A percentile compares a stretch with the other conserved stretches of the same genome.
Evolutionary conservation across 2,888 invertebrate genomes (phyloP).

Genomic region (Furcula furcula): DNA sequence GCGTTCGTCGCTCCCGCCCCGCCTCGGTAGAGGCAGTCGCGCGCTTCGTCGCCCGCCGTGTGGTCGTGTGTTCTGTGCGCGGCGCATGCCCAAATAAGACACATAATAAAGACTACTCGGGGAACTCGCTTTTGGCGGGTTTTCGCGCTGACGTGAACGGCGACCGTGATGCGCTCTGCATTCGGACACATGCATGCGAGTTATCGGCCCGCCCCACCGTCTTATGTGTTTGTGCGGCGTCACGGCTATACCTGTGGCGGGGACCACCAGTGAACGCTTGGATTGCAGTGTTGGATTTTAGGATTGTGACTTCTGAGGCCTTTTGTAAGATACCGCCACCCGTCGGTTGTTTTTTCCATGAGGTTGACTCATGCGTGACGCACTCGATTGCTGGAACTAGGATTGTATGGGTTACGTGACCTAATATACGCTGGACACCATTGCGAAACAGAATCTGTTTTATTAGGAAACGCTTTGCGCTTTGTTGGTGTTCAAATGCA

Average conservation of each 20-base stretch:
- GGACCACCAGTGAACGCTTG: conserved; percentile 67
- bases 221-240: conserved; percentile 50
- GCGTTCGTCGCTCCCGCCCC: conserved; percentile 68
- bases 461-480: conserved; percentile 16
- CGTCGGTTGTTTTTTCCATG: conserved; percentile 71
- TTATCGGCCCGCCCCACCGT: conserved; percentile 41
- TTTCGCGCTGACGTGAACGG: conserved; percentile 60
- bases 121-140: conserved; percentile 75
- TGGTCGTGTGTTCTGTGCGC: conserved; percentile 45
- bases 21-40: conserved; percentile 32
- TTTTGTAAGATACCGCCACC: conserved; percentile 69
- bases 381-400: conserved; percentile 75
- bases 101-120: conserved; percentile 49
- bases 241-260: conserved; percentile 67
- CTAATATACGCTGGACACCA: conserved; percentile 23
- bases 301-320: conserved; percentile 57
- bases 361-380: conserved; percentile 79
- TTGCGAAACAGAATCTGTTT: conserved; percentile 17
- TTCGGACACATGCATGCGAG: conserved; percentile 66
- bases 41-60: conserved; percentile 44
- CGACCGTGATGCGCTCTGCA: conserved; percentile 64
- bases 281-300: conserved; percentile 80
- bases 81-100: conserved; percentile 32
- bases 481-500: conserved; percentile 6
- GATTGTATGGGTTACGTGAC: conserved; percentile 51